Evolutionary conservation across 2,113 vertebrate species (phyloP).

Genomic region (Brachyhypopomus occidentalis): DNA sequence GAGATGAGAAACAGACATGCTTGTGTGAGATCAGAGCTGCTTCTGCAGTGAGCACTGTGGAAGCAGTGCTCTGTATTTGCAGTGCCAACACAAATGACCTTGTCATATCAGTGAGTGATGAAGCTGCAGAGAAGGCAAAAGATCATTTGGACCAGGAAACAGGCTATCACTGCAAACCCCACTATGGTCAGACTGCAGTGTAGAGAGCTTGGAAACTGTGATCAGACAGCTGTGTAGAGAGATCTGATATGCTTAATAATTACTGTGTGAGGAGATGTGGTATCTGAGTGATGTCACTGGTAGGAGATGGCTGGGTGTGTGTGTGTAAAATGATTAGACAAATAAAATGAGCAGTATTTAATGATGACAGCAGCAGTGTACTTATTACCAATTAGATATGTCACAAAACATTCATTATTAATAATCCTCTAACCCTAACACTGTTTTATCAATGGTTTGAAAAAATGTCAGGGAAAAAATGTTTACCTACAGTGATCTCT

Average conservation of each 20-base stretch:
- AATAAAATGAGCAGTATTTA: too few species aligned
- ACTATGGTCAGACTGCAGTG: not conserved
- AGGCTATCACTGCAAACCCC: not conserved
- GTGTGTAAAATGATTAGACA: constrained; percentile 31
- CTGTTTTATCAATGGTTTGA: too few species aligned
- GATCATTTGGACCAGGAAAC: not conserved
- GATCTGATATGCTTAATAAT: constrained; percentile 28
- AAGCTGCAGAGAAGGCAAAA: not conserved
- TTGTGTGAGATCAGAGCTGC: too few species aligned
- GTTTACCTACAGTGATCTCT: too few species aligned
- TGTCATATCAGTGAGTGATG: constrained; percentile 13
- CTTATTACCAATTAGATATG: not conserved
- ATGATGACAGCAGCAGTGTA: constrained; percentile 9
- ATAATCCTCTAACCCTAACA: too few species aligned
- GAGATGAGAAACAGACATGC: too few species aligned
- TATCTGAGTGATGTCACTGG: constrained; percentile 21
- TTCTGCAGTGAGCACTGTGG: not conserved
- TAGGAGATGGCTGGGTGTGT: not conserved
- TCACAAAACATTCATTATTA: too few species aligned
- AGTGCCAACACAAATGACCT: constrained; percentile 15
- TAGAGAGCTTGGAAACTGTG: too few species aligned
- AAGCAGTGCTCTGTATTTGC: not conserved
- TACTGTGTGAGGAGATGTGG: not conserved
- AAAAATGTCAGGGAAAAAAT: too few species aligned
- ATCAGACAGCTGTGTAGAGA: too few species aligned